These are phyloP conservation scores for Dermatophagoides farinae DNA, from an alignment of 1,140 invertebrate genomes.

Conservation along the genomic window DNA sequence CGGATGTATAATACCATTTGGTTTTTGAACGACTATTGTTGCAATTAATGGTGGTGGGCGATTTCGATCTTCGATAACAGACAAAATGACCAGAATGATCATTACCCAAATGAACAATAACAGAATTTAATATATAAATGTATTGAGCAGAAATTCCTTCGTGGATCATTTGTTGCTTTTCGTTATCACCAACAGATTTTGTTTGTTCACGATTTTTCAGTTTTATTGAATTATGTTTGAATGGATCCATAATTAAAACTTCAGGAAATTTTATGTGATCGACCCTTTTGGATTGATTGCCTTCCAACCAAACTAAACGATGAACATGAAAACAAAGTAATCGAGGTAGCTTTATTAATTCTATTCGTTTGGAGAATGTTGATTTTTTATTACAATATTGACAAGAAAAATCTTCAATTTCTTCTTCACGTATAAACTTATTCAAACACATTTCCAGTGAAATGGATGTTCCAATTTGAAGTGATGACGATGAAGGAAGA, in stretches of 20 bases:
- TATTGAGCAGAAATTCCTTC: conserved; percentile 15
- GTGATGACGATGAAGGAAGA: conserved; percentile 29
- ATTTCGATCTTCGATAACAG: conserved; percentile 51
- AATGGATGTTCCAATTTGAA: conserved; percentile 27
- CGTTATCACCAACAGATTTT: background rate
- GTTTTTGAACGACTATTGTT: background rate
- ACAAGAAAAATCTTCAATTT: conserved; percentile 61
- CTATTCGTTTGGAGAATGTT: conserved; percentile 18
- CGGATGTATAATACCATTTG: conserved; percentile 30
- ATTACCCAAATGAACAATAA: conserved; percentile 70
- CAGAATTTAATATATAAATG: conserved; percentile 50
- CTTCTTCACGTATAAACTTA: conserved; percentile 58
- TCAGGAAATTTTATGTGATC: conserved; percentile 71
- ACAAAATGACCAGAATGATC: conserved; percentile 74
- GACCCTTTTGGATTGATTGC: conserved; percentile 51
- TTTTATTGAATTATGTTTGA: conserved; percentile 34
- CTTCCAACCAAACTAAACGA: conserved; percentile 54
- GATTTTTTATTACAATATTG: conserved; percentile 39
- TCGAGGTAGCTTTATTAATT: conserved; percentile 35
- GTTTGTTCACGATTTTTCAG: background rate
- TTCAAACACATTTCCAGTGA: conserved; percentile 46
- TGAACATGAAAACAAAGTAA: conserved; percentile 69
- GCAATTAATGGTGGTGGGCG: conserved; percentile 7
- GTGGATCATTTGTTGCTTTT: background rate
- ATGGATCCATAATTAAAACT: conserved; percentile 45